Base-by-base conservation (phyloP, 2,797 vertebrate genomes). In the Leptatherina wallacei region DNA sequence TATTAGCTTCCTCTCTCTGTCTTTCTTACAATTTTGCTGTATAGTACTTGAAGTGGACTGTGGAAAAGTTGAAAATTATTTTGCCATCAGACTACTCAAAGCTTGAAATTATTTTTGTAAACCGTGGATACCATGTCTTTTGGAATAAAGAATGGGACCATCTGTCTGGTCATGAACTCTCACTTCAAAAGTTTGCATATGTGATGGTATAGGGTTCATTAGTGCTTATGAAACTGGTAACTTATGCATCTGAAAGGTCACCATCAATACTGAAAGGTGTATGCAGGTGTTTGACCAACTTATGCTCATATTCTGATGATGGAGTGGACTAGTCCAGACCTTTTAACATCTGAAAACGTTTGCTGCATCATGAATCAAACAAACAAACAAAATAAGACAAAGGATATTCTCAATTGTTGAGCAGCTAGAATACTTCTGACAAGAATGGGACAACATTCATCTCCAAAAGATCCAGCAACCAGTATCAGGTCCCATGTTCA, bases 1-100 rank as follows among this genome's bases (percentile, higher is more conserved):
- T 16, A 59, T 71, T 64, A 67, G 58, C 11, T 2, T 12, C 3
- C 1, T 36, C 14, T 60, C 71, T 78, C 38, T 32, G 22, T 71
- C 47, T 22, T 56, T 18, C n/a, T 42, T 32, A 24, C 7, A 70
- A 18, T 60, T 40, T 24, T 42, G 24, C 27, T 38, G 2, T 35
- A 24, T 61, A 71, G 40, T 79, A 72, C 82, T 80, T 27, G 24
- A 51, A 51, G 22, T 10, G n/a, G 9, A 51, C n/a, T 3, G 2
- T 24, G 10, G n/a, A 11, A 51, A 51, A n/a, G 20, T 6, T 3
- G 47, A 52, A 52, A 52, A 24, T 11, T 27, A 6, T 24, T 22
- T 51, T 51, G 20, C 4, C n/a, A 11, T 51, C 9, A 4, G 49
- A 24, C n/a, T 10, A 51, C n/a, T 51, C 22, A 12, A 51, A 51